Evolutionary conservation across 2,888 invertebrate species (phyloP).

Genomic region (Keiferia lycopersicella): DNA sequence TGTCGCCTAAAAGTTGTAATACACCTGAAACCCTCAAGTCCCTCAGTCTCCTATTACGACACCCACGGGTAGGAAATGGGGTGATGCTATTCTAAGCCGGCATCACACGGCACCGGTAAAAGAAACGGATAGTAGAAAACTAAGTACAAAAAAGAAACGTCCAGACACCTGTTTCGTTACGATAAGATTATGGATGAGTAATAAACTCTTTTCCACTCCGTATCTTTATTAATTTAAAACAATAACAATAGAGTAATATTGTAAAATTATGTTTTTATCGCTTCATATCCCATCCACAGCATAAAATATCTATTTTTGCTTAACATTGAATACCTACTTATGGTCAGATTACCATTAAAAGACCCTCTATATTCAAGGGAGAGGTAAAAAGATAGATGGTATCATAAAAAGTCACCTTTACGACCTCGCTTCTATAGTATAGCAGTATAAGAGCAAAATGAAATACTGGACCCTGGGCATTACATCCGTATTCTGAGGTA

Average conservation of each 20-base stretch:
- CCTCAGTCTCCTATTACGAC: no score
- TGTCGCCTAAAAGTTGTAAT: no score
- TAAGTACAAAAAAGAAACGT: no score
- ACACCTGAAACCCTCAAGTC: no score
- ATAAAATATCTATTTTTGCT: neutral
- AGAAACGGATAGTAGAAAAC: no score
- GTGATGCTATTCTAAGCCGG: no score
- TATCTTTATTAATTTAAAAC: no score
- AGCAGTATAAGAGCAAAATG: constrained; percentile 39
- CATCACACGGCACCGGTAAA: no score
- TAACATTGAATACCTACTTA: constrained; percentile 3
- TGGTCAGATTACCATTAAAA: neutral
- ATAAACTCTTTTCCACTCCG: neutral
- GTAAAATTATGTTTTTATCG: neutral
- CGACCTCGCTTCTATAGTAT: constrained; percentile 42
- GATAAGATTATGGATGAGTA: no score
- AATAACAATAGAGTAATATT: neutral
- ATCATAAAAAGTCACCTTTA: constrained; percentile 51
- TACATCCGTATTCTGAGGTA: constrained; percentile 17
- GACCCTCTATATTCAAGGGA: constrained; percentile 9
- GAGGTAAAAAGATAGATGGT: constrained; percentile 41
- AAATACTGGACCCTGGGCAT: constrained; percentile 25
- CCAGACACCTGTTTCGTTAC: no score
- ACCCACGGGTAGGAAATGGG: no score
- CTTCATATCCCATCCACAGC: neutral